Base-by-base conservation (phyloP, 2,888 invertebrate species). In the Ariolimax columbianus region DNA sequence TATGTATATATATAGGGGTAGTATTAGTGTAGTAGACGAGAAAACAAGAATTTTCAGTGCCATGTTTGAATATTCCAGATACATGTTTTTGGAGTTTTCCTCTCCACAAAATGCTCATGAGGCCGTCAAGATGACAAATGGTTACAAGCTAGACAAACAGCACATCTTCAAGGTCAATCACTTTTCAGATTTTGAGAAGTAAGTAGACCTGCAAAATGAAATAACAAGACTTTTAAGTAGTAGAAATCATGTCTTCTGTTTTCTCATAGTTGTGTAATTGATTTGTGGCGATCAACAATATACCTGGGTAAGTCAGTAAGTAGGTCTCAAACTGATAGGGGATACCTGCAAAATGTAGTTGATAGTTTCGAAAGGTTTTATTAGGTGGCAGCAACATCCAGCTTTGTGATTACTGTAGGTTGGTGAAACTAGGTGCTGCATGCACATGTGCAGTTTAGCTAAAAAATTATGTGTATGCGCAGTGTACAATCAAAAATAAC, bases 161-260 rank as follows among this genome's bases (percentile, higher is more conserved):
- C 99, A 99, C 92, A 98, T 97, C 9, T 98, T 99, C 94, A 95
- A 96, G 93, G 97, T 98, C 75, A 99, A 98, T 94, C 95, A 98
- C 82, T 98, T 99, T 94, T 97, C 98, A 0, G 99, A 99, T 94
- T 98, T 98, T 94, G 97, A 97, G 91, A 99, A 98, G 96, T 97
- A 94, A 95, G 96, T 95, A 43, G n/a, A 38, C 36, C 26, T 72
- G 36, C 9, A 36, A 47, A 72, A 40, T 72, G 19, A 38, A 26
- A 55, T 23, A 47, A 47, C 9, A 47, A 47, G n/a, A 55, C 6
- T 23, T 63, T 11, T 1, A n/a, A n/a, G 7, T 63, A 26, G 14
- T 63, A n/a, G 59, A 63, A n/a, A 63, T 63, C 1, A n/a, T 63
- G 2, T 17, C 19, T 6, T 63, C 59, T 63, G 23, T 7, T 23